Evolutionary conservation across 1,140 invertebrate genomes (phyloP).

Genomic region (Streblospio benedicti): DNA sequence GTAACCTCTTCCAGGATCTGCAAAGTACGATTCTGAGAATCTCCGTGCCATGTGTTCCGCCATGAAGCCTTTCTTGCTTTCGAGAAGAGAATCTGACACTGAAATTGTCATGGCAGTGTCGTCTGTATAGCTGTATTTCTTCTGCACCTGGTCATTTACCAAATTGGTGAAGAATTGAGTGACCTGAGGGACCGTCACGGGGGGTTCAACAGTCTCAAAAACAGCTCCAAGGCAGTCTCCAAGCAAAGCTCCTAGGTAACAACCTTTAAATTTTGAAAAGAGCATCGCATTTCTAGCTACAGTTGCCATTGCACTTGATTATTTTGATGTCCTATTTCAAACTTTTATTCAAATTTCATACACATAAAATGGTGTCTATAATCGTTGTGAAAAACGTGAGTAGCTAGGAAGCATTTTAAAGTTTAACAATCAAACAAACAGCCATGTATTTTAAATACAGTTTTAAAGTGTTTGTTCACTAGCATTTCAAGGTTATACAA

Average conservation of each 20-base stretch:
- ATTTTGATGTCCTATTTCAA: too few species aligned
- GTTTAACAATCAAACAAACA: too few species aligned
- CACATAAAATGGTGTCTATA: too few species aligned
- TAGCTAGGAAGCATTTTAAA: too few species aligned
- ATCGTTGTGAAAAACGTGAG: too few species aligned
- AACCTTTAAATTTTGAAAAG: slow-evolving; percentile 48
- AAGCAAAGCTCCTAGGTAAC: slow-evolving; percentile 58
- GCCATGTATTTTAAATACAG: too few species aligned
- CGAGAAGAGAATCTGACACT: slow-evolving; percentile 57
- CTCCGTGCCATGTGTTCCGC: slow-evolving; percentile 40
- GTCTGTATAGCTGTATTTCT: slow-evolving; percentile 55
- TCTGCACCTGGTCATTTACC: too few species aligned
- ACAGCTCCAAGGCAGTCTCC: slow-evolving; percentile 66
- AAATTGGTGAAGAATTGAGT: too few species aligned
- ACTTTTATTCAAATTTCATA: too few species aligned
- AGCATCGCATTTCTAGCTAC: not conserved
- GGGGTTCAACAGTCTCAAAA: slow-evolving; percentile 54
- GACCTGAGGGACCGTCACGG: too few species aligned
- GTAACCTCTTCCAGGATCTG: slow-evolving; percentile 60
- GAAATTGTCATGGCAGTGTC: slow-evolving; percentile 68
- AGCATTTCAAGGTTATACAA: too few species aligned
- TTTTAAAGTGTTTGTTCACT: too few species aligned
- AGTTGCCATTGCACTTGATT: not conserved
- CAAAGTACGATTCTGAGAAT: slow-evolving; percentile 54
- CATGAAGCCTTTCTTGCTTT: slow-evolving; percentile 50